Evolutionary conservation across 2,888 invertebrate species (phyloP).

Genomic region (Coelinius sp.): DNA sequence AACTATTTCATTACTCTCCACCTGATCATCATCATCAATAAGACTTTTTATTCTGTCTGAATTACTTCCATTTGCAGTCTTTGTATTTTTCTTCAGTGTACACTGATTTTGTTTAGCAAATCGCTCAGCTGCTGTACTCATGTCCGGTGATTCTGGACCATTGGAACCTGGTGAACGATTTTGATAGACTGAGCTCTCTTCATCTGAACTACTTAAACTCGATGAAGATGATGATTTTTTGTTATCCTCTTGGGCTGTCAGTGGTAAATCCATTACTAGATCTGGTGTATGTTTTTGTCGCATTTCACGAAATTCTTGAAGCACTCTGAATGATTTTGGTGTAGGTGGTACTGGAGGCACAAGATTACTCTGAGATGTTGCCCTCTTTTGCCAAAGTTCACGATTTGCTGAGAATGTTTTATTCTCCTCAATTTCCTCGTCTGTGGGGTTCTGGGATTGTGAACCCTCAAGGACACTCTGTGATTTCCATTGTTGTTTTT

Average conservation of each 20-base stretch:
- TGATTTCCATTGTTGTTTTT: constrained; percentile 69
- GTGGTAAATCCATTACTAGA: constrained; percentile 87
- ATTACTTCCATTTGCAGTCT: constrained; percentile 54
- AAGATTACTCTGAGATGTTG: constrained; percentile 72
- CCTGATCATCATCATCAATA: constrained; percentile 47
- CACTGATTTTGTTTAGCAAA: constrained; percentile 86
- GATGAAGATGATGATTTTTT: constrained; percentile 66
- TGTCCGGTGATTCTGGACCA: constrained; percentile 75
- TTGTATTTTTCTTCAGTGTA: constrained; percentile 81
- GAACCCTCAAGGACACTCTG: constrained; percentile 71
- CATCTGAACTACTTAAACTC: constrained; percentile 65
- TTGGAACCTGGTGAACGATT: constrained; percentile 66
- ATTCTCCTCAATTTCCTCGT: constrained; percentile 47
- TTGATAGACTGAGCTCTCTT: constrained; percentile 64
- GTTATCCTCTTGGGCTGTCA: constrained; percentile 67
- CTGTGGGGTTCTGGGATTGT: constrained; percentile 30
- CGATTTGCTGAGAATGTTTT: constrained; percentile 72
- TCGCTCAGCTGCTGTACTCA: constrained; percentile 82
- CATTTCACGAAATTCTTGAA: constrained; percentile 70
- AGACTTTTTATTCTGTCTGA: constrained; percentile 53
- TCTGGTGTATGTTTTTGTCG: constrained; percentile 80
- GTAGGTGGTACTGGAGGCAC: constrained; percentile 60
- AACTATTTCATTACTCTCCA: constrained; percentile 57
- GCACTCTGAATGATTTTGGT: constrained; percentile 68
- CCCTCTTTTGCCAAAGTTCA: constrained; percentile 77